Conservation (phyloP, 2,888 invertebrate species). For the Acholoe squamosa region DNA sequence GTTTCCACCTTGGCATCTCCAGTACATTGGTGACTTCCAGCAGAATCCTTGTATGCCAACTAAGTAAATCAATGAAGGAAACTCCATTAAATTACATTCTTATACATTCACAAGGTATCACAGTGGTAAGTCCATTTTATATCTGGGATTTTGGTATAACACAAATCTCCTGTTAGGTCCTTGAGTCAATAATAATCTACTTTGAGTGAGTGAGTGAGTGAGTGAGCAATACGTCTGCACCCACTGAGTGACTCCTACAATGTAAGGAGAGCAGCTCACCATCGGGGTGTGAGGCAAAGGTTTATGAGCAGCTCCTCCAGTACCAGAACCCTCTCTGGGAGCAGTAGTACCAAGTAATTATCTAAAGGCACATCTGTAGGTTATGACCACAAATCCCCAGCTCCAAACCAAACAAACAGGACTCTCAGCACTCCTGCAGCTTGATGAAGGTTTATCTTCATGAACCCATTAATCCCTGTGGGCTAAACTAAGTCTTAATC, state of each 20-base stretch:
- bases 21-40: too few species aligned
- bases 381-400: background rate
- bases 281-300: background rate
- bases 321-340: background rate
- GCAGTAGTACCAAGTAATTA: background rate
- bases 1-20: too few species aligned
- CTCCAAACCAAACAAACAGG: slow-evolving; percentile 12
- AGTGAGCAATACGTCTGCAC: background rate
- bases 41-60: too few species aligned
- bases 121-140: too few species aligned
- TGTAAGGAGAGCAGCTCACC: background rate
- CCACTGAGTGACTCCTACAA: background rate
- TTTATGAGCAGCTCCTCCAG: background rate
- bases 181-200: too few species aligned
- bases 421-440: background rate
- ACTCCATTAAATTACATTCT: too few species aligned
- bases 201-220: background rate
- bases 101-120: too few species aligned
- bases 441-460: background rate
- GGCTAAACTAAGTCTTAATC: background rate
- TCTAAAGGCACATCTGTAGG: background rate
- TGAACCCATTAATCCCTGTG: background rate
- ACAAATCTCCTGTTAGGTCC: too few species aligned
- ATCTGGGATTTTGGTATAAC: too few species aligned
- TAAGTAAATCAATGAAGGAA: too few species aligned